Evolutionary conservation across 2,113 vertebrate genomes (phyloP), one percentile per base, ranked within the genome.

Genomic region (Opisthocomus hoazin): DNA sequence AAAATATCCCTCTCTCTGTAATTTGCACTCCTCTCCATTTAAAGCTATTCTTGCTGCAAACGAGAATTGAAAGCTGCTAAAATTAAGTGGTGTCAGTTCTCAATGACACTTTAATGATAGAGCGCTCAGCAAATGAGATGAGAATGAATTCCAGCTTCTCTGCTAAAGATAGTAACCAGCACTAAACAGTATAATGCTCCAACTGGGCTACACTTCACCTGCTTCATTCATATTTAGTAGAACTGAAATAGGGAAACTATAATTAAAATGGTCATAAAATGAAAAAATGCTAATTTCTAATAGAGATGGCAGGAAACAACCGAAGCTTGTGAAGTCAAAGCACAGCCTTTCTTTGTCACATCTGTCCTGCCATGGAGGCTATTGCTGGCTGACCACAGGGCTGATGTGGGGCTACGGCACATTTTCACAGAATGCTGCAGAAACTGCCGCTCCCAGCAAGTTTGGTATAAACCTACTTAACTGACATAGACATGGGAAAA

Each of bases 51-150:
- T 98, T 96, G 93, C 97, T 97, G 97, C 98, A 97, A 98, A 98
- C 92, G 97, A 98, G 98, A 99, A 98, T 98, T 98, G 98, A 99
- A 98, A 98, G 98, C 98, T 98, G 98, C 99, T 99, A 98, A 99
- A 99, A 99, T 99, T 98, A 99, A 99, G 99, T 98, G 98, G 98
- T 99, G 98, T 99, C 99, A 98, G 98, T 99, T 99, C 98, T 99
- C 99, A 99, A 99, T 99, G 99, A 99, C 99, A 99, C 99, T 99
- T 99, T 99, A 99, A 99, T 99, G 99, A 99, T 98, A 99, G 98
- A 98, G 98, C 96, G 97, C 99, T 99, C 98, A 96, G 98, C 98
- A 98, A 99, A 98, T 98, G 98, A 99, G 98, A 99, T 97, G 98
- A 97, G 98, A 98, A 98, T 98, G 98, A 98, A 99, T 98, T 97